These are phyloP conservation scores for Aix galericulata DNA, from an alignment of 2,113 vertebrate genomes.

Conservation along the genomic window DNA sequence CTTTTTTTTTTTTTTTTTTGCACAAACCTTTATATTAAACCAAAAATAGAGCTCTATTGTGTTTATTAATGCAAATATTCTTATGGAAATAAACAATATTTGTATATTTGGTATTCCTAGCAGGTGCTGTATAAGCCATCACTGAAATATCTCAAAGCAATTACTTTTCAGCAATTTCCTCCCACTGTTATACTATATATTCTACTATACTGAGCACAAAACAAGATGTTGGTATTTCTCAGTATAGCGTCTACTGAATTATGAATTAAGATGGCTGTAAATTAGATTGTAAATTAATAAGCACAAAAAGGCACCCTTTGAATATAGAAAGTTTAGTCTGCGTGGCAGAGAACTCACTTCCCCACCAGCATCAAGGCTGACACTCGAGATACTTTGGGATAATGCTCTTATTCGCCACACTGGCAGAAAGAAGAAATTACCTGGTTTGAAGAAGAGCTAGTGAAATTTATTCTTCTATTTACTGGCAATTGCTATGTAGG, in stretches of 20 bases:
- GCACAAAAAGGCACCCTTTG: neutral
- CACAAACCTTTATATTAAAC: slow-evolving; percentile 51
- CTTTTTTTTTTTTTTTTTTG: slow-evolving; percentile 33
- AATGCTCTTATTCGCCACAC: slow-evolving; percentile 31
- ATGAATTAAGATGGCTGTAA: neutral
- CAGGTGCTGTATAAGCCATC: neutral
- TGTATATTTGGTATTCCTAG: slow-evolving; percentile 24
- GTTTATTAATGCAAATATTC: slow-evolving; percentile 44
- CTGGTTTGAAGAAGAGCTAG: slow-evolving; percentile 8
- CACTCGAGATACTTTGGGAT: neutral
- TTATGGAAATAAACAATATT: slow-evolving; percentile 27
- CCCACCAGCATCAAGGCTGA: slow-evolving; percentile 28
- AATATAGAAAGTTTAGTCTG: neutral
- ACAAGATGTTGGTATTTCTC: neutral
- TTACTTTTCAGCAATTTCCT: slow-evolving; percentile 54
- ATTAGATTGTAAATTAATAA: neutral
- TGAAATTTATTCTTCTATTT: slow-evolving; percentile 25
- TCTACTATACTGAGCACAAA: neutral
- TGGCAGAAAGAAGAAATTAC: slow-evolving; percentile 20
- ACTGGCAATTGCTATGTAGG: slow-evolving; percentile 58
- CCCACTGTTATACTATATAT: slow-evolving; percentile 14
- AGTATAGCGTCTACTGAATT: neutral
- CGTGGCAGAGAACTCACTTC: neutral
- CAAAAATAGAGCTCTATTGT: slow-evolving; percentile 27
- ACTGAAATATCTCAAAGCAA: slow-evolving; percentile 41